Percentiles rank a stretch among this genome's conserved stretches.
These are phyloP conservation scores for Caenorhabditis doughertyi DNA, from an alignment of 2,888 invertebrate genomes.

Conservation along the genomic window DNA sequence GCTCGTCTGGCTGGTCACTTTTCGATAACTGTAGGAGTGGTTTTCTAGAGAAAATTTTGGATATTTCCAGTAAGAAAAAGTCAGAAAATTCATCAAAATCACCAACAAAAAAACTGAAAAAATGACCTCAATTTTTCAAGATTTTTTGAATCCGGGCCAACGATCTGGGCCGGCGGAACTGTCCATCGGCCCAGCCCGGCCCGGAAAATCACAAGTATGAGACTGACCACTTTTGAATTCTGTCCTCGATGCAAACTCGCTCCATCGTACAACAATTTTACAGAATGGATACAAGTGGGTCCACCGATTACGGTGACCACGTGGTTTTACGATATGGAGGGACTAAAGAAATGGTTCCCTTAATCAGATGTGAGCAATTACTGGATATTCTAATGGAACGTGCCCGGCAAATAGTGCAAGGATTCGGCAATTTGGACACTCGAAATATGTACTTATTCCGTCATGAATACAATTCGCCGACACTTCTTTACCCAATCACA, in stretches of 20 bases:
- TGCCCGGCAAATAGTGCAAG: constrained; percentile 76
- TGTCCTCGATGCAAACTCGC: background rate
- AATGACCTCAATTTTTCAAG: too few relatives aligned
- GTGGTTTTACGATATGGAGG: constrained; percentile 60
- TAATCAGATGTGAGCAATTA: constrained; percentile 54
- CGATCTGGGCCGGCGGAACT: too few relatives aligned
- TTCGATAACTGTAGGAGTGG: too few relatives aligned
- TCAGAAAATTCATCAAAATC: too few relatives aligned
- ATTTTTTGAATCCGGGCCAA: too few relatives aligned
- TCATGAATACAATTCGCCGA: constrained; percentile 81
- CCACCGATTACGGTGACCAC: constrained; percentile 43
- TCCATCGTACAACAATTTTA: background rate
- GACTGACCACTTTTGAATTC: background rate
- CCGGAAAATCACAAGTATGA: too few relatives aligned
- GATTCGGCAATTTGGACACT: constrained; percentile 49
- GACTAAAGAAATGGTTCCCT: constrained; percentile 41
- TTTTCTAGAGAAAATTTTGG: too few relatives aligned
- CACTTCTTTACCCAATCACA: constrained; percentile 78
- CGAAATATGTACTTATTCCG: constrained; percentile 80
- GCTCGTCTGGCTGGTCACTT: too few relatives aligned
- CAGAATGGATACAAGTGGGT: constrained; percentile 39
- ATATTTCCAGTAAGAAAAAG: too few relatives aligned
- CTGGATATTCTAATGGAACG: constrained; percentile 73
- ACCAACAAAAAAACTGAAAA: too few relatives aligned
- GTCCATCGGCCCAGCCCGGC: too few relatives aligned